phyloP scores from a whole-genome alignment of 2,113 vertebrate species.

The Dolichallabes microphthalmus region DNA sequence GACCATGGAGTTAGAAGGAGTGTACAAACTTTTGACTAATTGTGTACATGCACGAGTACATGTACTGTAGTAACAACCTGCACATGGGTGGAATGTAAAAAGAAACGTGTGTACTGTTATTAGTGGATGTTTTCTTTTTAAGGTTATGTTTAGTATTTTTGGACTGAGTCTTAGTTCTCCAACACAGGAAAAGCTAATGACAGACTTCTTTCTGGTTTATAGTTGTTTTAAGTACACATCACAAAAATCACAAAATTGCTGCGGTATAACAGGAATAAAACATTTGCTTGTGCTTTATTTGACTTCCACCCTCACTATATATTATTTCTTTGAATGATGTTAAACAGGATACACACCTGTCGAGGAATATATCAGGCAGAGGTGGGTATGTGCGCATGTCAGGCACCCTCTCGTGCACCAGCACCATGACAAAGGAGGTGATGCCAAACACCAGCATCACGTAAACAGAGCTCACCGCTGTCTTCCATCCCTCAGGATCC shows the following conservation, averaged over 20 bases:
- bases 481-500: slow-evolving; percentile 98
- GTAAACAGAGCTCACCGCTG: slow-evolving; percentile 86
- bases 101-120: background rate
- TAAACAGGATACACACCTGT: slow-evolving; percentile 76
- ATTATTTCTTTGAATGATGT: background rate
- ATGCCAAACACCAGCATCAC: slow-evolving; percentile 98
- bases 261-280: background rate
- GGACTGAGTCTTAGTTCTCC: background rate
- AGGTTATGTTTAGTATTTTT: background rate
- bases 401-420: slow-evolving; percentile 94
- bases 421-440: slow-evolving; percentile 98
- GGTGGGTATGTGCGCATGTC: slow-evolving; percentile 99
- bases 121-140: background rate
- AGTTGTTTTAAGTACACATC: too few relatives aligned
- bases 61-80: background rate
- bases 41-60: background rate
- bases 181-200: background rate
- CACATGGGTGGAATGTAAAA: background rate
- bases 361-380: slow-evolving; percentile 95
- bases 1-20: too few relatives aligned
- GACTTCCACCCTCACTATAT: too few relatives aligned
- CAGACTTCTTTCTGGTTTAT: background rate
- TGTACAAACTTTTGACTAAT: too few relatives aligned
- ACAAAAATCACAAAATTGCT: background rate
- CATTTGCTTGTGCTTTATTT: background rate